Evolutionary conservation across 92 coral and sea anemone species (phyloP).

Genomic region (Diadumene lineata): DNA sequence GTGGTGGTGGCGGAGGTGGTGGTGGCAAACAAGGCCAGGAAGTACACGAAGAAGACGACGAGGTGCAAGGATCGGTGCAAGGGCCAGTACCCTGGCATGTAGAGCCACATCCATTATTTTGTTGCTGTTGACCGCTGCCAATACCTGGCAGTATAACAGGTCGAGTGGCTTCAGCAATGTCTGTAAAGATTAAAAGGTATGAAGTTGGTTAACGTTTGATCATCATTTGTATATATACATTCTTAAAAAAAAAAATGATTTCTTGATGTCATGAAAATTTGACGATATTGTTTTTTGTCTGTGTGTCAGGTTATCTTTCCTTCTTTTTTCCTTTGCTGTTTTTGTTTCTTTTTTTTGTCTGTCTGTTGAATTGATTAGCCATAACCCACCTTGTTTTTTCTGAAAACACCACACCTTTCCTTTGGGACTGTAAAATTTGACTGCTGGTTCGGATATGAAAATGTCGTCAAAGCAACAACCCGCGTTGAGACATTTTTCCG

Average conservation of each 20-base stretch:
- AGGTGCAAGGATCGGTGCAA: background rate
- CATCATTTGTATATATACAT: too few species aligned
- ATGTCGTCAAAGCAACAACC: slow-evolving; percentile 61
- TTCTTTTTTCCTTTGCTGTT: background rate
- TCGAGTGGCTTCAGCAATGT: background rate
- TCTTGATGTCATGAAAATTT: too few species aligned
- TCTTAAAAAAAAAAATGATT: background rate
- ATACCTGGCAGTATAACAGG: background rate
- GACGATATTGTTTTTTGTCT: too few species aligned
- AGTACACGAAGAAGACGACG: background rate
- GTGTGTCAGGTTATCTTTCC: too few species aligned
- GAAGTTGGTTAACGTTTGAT: background rate
- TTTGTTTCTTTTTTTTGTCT: background rate
- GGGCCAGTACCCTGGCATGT: background rate
- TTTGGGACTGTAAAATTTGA: slow-evolving; percentile 27
- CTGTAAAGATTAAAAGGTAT: background rate
- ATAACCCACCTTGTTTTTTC: slow-evolving; percentile 21
- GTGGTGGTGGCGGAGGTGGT: background rate
- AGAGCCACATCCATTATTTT: background rate
- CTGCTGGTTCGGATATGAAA: slow-evolving; percentile 35
- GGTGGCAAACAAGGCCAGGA: background rate
- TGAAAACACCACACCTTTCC: slow-evolving; percentile 49
- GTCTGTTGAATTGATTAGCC: too few species aligned
- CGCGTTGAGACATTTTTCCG: slow-evolving; percentile 40
- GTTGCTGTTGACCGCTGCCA: background rate